Base-by-base conservation (phyloP, 1,140 invertebrate species). In the Bradysia coprophila region DNA sequence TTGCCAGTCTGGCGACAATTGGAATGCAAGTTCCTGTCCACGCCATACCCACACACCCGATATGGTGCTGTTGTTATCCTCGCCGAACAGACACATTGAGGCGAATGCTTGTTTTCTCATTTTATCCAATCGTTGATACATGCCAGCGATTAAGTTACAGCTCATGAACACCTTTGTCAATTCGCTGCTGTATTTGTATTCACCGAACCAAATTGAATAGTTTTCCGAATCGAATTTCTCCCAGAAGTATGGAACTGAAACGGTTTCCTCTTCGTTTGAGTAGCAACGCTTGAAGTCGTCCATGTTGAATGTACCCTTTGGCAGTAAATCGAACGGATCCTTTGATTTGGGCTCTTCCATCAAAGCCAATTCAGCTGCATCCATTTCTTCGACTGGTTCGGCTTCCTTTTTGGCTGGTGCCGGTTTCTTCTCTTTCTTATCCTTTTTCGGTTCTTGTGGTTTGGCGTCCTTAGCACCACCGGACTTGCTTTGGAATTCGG, bases 91-190 rank as follows among this genome's bases (percentile, higher is more conserved):
- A 60, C 86, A 84, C 45, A 89, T 76, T 32, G 90, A 95, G 19
- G 81, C 88, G 66, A 99, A 98, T 0, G 90, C 82, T 57, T 85
- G 76, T 67, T 99, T 99, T 48, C 91, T 75, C 81, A 98, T 82
- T 65, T 95, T 97, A 51, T 98, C 96, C 47, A 99, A 66, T 48
- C 96, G 78, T 68, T 99, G 95, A 69, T 81, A 96, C 90, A 98
- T 95, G 50, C 72, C 90, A 45, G 78, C 74, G 54, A 96, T 88
- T 34, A 96, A 72, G 70, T 97, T 97, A 58, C 85, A 91, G 57
- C 82, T 89, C 91, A 95, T 95, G 69, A 94, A 97, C 16, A 87
- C 78, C 61, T 90, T 84, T 48, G 78, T 72, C 8, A 98, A 71
- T 63, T 98, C 93, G 47, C 94, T 71, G 43, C 82, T 81, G 61